Conservation (phyloP, 2,888 invertebrate genomes). For the Caenorhabditis becei region DNA sequence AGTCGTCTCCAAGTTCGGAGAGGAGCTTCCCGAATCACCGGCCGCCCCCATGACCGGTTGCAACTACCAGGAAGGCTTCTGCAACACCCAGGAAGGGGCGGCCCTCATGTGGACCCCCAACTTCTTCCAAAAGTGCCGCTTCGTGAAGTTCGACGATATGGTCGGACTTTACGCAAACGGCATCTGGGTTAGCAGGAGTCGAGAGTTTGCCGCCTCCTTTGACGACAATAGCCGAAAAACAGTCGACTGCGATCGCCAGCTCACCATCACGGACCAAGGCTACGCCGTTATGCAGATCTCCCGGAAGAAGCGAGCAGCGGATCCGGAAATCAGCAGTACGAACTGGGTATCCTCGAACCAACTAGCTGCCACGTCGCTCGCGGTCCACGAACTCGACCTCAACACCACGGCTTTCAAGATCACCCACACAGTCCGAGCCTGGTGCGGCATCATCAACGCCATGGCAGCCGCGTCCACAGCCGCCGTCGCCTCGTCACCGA, state of each 20-base stretch:
- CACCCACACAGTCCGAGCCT: no score
- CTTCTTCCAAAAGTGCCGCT: not conserved
- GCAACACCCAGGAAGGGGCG: conserved; percentile 4
- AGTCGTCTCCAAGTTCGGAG: no score
- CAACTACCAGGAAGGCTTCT: no score
- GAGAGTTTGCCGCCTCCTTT: conserved; percentile 3
- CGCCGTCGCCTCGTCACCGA: no score
- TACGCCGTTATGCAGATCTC: not conserved
- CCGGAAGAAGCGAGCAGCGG: no score
- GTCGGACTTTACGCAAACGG: not conserved
- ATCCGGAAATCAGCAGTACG: not conserved
- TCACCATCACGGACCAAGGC: conserved; percentile 16
- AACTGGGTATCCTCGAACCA: not conserved
- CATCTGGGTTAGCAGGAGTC: not conserved
- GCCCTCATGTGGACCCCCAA: not conserved
- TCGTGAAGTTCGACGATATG: not conserved
- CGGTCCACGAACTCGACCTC: not conserved
- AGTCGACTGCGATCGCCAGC: not conserved
- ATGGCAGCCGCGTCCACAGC: no score
- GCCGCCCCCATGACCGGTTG: no score
- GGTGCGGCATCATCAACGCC: no score
- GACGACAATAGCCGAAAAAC: not conserved
- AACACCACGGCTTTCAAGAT: no score
- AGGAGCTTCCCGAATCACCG: no score
- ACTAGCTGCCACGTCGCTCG: not conserved